Evolutionary conservation across 2,888 invertebrate species (phyloP), one percentile per base, ranked within the genome.

Genomic region (Hemicrepidius hirtus): DNA sequence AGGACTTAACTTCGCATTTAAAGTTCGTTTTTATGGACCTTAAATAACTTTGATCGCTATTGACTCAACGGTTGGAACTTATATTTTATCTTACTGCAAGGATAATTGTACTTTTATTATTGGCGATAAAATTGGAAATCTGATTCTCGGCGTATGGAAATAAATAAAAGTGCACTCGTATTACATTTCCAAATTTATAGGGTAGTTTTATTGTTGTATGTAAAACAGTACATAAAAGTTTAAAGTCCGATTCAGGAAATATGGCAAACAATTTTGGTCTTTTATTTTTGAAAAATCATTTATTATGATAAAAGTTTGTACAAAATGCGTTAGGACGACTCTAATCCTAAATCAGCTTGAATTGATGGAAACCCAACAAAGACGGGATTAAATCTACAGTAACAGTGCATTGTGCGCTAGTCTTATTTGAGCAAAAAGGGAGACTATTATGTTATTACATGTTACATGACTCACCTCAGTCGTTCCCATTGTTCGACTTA

Each of bases 391-490:
- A 67, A 67, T 71, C 60, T 62, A 59, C 46, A 49, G 37, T 44
- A 57, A n/a, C 50, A 49, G 44, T 21, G 62, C 13, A 62, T 64
- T 49, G 59, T 40, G 62, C 59, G 40, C n/a, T 44, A 53, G 32
- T 50, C 59, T 53, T 71, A 71, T 72, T 68, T 72, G 49, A 68
- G 49, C 57, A 72, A 66, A 68, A 72, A 68, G 72, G 72, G 72
- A 66, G 69, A 7, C 72, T 60, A 71, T 71, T 71, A 71, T 50
- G 60, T 66, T 71, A 71, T 71, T 71, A 71, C 66, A 72, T 64
- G 72, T 68, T 72, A 72, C 68, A 72, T 72, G 72, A 72, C 64
- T 68, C 72, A 72, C 72, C 72, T 72, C 68, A 66, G 57, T 40
- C 50, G 37, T 66, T 57, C 40, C 64, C 41, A 72, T 68, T 72